Evolutionary conservation across 2,113 vertebrate genomes (phyloP), one percentile per base, ranked within the genome.

Genomic region (Taurulus bubalis): DNA sequence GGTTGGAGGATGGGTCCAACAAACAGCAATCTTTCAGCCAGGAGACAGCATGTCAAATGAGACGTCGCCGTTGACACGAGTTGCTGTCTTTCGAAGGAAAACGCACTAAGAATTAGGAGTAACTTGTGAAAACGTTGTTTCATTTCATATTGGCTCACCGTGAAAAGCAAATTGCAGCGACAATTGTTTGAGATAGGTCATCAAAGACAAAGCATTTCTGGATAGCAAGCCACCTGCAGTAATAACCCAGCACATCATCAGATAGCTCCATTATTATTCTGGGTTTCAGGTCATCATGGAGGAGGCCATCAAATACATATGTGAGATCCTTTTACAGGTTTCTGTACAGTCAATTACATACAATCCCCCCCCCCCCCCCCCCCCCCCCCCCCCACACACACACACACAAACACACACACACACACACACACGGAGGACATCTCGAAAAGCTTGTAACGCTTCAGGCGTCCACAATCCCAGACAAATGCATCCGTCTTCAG

Each of bases 381-480:
- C 30, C 2, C 64, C 74, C n/a, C n/a, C n/a, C n/a, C 63, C 67
- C 75, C 24, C 30, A 5, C 7, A 63, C 60, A 58, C 34, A 49
- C 77, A 68, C 68, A 11, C 28, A 73, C 24, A 8, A 22, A 70
- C 22, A 70, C 60, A 63, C 63, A 10, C 26, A 49, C 80, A 67
- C 63, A 9, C 36, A 68, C 65, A 78, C 30, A 55, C 3, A 64
- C 14, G 60, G 30, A 65, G 63, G 32, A 68, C 77, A 38, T 76
- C 75, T n/a, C 65, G 26, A 28, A 83, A 82, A 28, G 12, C 75
- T 64, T 67, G 58, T 74, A 71, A 51, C 15, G 36, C 55, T 36
- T 81, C 70, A 51, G 83, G 45, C 62, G 5, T 36, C 2, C 20
- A 70, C 73, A 59, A 22, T 53, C 58, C 42, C 36, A 66, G 67